A percentile compares a stretch with the other conserved stretches of the same genome.
These are phyloP conservation scores for Gnathochromis pfefferi DNA, from an alignment of 2,113 vertebrate genomes.

Conservation along the genomic window DNA sequence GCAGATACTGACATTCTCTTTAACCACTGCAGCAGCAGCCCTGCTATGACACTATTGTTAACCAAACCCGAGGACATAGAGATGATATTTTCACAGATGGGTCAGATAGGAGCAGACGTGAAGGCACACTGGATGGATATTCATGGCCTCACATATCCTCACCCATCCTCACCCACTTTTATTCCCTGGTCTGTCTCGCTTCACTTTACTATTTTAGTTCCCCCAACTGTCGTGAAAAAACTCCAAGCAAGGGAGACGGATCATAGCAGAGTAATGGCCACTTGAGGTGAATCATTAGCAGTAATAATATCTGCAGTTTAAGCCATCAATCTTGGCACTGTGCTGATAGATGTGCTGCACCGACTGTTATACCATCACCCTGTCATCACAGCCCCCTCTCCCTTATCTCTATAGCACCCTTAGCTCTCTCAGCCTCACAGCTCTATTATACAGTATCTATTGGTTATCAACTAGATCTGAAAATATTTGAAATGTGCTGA, in stretches of 20 bases:
- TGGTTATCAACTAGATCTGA: neutral
- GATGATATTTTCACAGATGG: neutral
- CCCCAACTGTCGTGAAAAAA: neutral
- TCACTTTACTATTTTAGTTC: neutral
- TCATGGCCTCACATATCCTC: neutral
- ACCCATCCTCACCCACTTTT: neutral
- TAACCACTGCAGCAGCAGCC: neutral
- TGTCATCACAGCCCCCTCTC: neutral
- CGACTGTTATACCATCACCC: neutral
- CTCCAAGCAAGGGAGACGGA: conserved; percentile 29
- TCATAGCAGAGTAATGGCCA: conserved; percentile 53
- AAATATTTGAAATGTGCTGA: neutral
- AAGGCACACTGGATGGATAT: neutral
- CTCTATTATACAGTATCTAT: neutral
- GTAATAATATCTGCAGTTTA: conserved; percentile 68
- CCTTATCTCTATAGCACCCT: neutral
- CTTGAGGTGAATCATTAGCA: conserved; percentile 73
- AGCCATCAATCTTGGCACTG: conserved; percentile 51
- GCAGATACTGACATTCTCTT: neutral
- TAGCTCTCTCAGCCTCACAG: neutral
- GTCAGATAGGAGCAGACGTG: neutral
- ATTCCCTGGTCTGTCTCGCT: neutral
- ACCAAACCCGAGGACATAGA: neutral
- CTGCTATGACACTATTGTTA: neutral
- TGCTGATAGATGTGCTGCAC: conserved; percentile 27